Percentiles rank a stretch among this genome's conserved stretches.
Conservation (phyloP, 2,888 invertebrate species). For the Dinocampus coccinellae region DNA sequence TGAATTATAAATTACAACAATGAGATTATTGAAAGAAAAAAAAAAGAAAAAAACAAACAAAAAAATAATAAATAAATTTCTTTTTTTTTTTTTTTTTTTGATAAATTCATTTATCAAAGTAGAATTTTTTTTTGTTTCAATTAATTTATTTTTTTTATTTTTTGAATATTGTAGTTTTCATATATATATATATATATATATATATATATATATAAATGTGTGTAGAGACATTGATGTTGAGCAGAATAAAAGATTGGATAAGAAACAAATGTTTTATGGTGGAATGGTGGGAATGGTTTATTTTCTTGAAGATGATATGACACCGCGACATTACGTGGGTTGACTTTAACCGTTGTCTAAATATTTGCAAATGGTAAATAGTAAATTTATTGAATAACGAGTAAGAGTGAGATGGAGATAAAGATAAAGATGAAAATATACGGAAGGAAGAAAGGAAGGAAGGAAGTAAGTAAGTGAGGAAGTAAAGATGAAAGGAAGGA, state of each 20-base stretch:
- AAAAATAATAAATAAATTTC: too few relatives aligned
- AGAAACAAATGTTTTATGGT: not conserved
- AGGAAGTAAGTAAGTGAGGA: not conserved
- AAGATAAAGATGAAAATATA: not conserved
- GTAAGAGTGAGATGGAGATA: not conserved
- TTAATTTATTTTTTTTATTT: too few relatives aligned
- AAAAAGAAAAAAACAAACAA: too few relatives aligned
- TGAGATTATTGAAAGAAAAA: too few relatives aligned
- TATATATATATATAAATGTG: too few relatives aligned
- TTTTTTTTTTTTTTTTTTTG: too few relatives aligned
- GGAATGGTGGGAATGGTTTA: slow-evolving; percentile 15
- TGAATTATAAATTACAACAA: not conserved
- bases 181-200: too few relatives aligned
- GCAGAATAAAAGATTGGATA: not conserved
- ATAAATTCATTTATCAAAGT: too few relatives aligned
- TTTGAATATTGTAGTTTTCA: too few relatives aligned
- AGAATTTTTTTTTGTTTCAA: too few relatives aligned
- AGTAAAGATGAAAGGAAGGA: slow-evolving; percentile 27
- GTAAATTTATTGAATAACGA: not conserved
- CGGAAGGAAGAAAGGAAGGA: not conserved
- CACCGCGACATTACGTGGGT: slow-evolving; percentile 3
- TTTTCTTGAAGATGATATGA: slow-evolving; percentile 19
- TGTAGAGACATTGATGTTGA: slow-evolving; percentile 2
- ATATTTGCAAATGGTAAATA: slow-evolving; percentile 8
- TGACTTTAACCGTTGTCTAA: slow-evolving; percentile 16